Conservation (phyloP, 1,140 invertebrate genomes). For the Sitodiplosis mosellana region DNA sequence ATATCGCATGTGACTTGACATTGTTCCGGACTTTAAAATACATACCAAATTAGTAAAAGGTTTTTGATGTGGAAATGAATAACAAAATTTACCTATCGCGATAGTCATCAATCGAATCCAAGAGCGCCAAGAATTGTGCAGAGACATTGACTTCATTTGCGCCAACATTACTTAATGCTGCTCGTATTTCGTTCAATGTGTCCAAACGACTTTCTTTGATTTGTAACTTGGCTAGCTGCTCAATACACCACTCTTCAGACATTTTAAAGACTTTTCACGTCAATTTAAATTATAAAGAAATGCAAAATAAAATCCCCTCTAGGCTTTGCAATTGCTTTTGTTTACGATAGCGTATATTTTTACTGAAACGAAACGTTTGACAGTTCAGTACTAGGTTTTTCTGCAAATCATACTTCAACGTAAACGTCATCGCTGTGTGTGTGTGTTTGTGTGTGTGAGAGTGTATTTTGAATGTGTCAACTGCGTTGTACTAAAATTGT, state of each 20-base stretch:
- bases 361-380: too few relatives aligned
- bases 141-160: conserved; percentile 14
- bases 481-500: too few relatives aligned
- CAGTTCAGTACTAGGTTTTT: too few relatives aligned
- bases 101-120: conserved; percentile 21
- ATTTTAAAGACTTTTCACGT: too few relatives aligned
- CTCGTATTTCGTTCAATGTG: conserved; percentile 25
- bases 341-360: too few relatives aligned
- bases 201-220: conserved; percentile 20
- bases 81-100: conserved; percentile 2
- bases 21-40: conserved; percentile 28
- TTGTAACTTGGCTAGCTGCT: conserved; percentile 20
- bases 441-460: too few relatives aligned
- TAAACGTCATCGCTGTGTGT: too few relatives aligned
- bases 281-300: too few relatives aligned
- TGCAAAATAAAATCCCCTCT: too few relatives aligned
- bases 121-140: conserved; percentile 22
- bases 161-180: conserved; percentile 19
- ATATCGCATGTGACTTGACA: conserved; percentile 36
- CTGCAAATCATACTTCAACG: too few relatives aligned
- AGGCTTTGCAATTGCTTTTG: too few relatives aligned
- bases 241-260: conserved; percentile 26
- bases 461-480: too few relatives aligned
- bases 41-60: conserved; percentile 9
- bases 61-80: neutral